These are phyloP conservation scores for Apaloderma vittatum DNA, from an alignment of 2,113 vertebrate genomes.

Conservation along the genomic window DNA sequence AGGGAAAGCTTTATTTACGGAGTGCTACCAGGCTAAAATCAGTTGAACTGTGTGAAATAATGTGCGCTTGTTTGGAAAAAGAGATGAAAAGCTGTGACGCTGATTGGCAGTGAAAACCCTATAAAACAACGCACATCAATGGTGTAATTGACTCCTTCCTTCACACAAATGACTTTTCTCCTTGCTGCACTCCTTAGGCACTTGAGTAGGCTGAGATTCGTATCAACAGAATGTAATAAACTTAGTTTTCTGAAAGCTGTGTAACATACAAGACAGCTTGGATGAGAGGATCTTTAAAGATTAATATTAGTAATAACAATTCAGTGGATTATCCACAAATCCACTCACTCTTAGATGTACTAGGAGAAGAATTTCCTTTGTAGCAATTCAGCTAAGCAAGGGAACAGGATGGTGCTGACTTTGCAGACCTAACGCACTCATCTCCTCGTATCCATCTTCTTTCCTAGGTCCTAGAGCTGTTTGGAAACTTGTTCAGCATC, in stretches of 20 bases:
- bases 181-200: background rate
- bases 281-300: background rate
- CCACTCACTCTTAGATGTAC: background rate
- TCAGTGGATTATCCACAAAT: background rate
- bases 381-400: background rate
- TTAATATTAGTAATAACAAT: background rate
- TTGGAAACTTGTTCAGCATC: background rate
- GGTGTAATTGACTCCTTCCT: background rate
- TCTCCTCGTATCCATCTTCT: background rate
- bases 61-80: background rate
- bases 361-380: background rate
- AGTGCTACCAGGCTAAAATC: conserved; percentile 27
- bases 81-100: background rate
- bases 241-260: background rate
- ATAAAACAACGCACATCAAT: background rate
- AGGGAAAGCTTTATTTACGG: conserved; percentile 17
- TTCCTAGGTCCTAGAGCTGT: background rate
- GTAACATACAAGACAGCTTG: background rate
- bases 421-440: background rate
- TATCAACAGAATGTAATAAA: background rate
- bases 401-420: background rate
- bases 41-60: background rate
- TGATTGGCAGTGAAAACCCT: conserved; percentile 52
- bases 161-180: background rate
- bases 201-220: background rate